Percentiles rank a stretch among this genome's conserved stretches.
These are phyloP conservation scores for Sepioteuthis lessoniana DNA, from an alignment of 2,888 invertebrate species.

Conservation along the genomic window DNA sequence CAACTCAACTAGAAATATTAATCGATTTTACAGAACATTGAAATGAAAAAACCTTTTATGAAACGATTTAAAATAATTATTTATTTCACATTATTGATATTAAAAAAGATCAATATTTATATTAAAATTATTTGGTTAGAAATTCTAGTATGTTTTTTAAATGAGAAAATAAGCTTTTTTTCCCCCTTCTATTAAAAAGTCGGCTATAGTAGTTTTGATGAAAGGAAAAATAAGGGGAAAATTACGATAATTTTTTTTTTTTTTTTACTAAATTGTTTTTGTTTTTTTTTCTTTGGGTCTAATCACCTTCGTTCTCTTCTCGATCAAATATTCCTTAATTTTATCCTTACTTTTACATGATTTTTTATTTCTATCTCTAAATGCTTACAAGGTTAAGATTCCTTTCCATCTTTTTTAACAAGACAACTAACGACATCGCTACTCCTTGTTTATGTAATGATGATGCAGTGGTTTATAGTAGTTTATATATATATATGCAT, in stretches of 20 bases:
- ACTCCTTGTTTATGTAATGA: constrained; percentile 23
- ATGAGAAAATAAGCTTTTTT: not conserved
- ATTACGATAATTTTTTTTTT: not conserved
- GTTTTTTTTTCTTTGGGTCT: not conserved
- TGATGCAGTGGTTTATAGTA: not conserved
- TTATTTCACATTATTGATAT: too few relatives aligned
- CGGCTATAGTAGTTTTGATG: not conserved
- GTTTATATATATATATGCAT: not conserved
- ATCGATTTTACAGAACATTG: not conserved
- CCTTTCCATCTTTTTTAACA: not conserved
- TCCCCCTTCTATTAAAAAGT: too few relatives aligned
- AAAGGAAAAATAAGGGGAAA: not conserved
- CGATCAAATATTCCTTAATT: not conserved
- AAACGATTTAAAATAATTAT: too few relatives aligned
- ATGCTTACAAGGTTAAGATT: not conserved
- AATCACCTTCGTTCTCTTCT: not conserved
- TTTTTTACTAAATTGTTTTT: not conserved
- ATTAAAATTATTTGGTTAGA: not conserved
- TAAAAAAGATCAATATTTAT: too few relatives aligned
- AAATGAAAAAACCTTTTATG: too few relatives aligned
- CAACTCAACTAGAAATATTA: not conserved
- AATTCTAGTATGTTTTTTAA: not conserved
- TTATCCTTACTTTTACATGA: not conserved
- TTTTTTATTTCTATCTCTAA: not conserved
- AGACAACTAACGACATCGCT: not conserved